phyloP scores from a whole-genome alignment of 2,113 vertebrate species.

The Catharus minimus region DNA sequence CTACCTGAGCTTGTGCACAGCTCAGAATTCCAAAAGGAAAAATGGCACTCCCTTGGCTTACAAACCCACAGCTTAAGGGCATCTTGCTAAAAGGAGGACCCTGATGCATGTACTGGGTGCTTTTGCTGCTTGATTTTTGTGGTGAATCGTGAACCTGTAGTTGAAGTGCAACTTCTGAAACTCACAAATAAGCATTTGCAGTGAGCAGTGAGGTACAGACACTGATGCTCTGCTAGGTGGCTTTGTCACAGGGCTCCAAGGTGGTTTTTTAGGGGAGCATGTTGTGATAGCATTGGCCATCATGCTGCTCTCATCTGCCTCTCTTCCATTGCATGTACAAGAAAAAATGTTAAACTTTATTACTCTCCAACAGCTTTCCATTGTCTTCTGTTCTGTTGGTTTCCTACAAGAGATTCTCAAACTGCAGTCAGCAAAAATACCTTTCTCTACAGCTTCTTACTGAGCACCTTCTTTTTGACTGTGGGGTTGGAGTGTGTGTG shows the following conservation, averaged over 20 bases:
- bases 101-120: background rate
- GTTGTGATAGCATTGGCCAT: background rate
- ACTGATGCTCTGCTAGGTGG: background rate
- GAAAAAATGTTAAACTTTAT: background rate
- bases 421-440: background rate
- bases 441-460: background rate
- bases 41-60: background rate
- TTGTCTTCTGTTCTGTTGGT: background rate
- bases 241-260: background rate
- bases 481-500: background rate
- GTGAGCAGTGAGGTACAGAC: background rate
- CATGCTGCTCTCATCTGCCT: background rate
- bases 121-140: background rate
- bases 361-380: background rate
- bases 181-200: background rate
- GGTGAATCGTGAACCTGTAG: background rate
- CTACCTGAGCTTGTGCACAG: fast-evolving
- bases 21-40: background rate
- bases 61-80: background rate
- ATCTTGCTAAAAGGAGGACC: background rate
- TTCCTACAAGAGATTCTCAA: background rate
- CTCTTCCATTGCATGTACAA: background rate
- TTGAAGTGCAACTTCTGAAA: background rate
- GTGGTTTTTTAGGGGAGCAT: background rate
- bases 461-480: background rate